Conservation (phyloP, 2,888 invertebrate genomes). For the Eristalis pertinax region DNA sequence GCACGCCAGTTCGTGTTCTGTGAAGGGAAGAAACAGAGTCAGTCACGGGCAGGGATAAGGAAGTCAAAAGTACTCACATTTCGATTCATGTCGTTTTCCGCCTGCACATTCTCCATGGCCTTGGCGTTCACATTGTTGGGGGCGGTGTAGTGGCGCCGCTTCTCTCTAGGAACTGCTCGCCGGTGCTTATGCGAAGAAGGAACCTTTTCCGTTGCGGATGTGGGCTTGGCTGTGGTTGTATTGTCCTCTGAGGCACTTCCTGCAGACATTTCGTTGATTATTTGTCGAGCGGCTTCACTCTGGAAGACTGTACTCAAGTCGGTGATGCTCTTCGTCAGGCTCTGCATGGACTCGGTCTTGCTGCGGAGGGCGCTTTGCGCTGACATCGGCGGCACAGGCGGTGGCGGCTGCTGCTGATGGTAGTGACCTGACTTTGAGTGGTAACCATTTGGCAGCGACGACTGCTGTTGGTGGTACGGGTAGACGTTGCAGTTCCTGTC, state of each 20-base stretch:
- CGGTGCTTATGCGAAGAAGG: slow-evolving; percentile 84
- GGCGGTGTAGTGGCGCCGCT: slow-evolving; percentile 93
- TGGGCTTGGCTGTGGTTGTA: slow-evolving; percentile 72
- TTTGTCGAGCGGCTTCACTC: slow-evolving; percentile 92
- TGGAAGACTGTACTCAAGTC: slow-evolving; percentile 89
- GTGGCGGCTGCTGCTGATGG: slow-evolving; percentile 64
- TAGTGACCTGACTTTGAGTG: slow-evolving; percentile 64
- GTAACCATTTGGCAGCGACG: slow-evolving; percentile 75
- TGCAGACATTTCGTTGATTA: slow-evolving; percentile 89
- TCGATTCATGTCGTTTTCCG: slow-evolving; percentile 81
- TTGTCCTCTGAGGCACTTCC: slow-evolving; percentile 82
- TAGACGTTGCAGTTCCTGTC: slow-evolving; percentile 79
- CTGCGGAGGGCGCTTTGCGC: slow-evolving; percentile 76
- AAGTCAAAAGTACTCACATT: slow-evolving; percentile 77
- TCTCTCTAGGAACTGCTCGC: slow-evolving; percentile 90
- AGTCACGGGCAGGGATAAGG: not conserved
- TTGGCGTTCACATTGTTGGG: slow-evolving; percentile 87
- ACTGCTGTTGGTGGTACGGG: slow-evolving; percentile 75
- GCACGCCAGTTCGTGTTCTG: slow-evolving; percentile 85
- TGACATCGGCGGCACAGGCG: slow-evolving; percentile 49
- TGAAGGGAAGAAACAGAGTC: not conserved
- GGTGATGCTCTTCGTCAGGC: slow-evolving; percentile 80
- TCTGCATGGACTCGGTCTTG: slow-evolving; percentile 81
- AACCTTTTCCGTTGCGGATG: slow-evolving; percentile 81
- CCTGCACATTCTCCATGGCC: slow-evolving; percentile 84